Base-by-base conservation (phyloP, 2,888 invertebrate species). In the Tenthredo notha region DNA sequence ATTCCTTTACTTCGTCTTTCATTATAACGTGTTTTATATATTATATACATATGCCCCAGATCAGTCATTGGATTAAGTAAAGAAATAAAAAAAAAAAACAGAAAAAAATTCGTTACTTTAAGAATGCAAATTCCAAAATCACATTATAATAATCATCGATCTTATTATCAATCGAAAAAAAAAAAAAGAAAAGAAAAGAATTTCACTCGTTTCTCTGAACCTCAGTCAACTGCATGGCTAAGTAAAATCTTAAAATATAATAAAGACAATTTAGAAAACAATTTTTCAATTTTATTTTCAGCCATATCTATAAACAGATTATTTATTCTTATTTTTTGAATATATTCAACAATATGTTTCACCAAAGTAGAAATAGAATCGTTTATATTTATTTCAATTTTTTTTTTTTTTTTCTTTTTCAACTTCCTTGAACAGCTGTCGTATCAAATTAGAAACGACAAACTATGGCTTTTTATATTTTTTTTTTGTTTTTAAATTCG, bases 331-430 rank as follows among this genome's bases (percentile, higher is more conserved):
- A 54, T n/a, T n/a, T n/a, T n/a, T 54, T 7, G n/a, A 54, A 54
- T 54, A 54, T 61, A 54, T 61, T 25, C 12, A 25, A 61, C 25
- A 25, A 25, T 61, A 25, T 25, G 61, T 61, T 61, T 61, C 61
- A 61, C 61, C 25, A 61, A 25, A 61, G 37, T 70, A 40, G n/a
- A 70, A 37, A 70, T 70, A 70, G 70, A 70, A 70, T 15, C 37
- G 70, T 70, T 37, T 70, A 70, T 37, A 70, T 70, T 70, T 37
- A 70, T 70, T 70, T 37, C 7, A 37, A 33, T 70, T 18, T 70
- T 70, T 70, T 61, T 18, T 15, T 3, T 33, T 70, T 70, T 61
- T 33, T 37, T 70, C 37, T 61, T 18, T 15, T 3, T 18, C 12
- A 70, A 37, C 37, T 70, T 37, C 37, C 37, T 37, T 70, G 37